Evolutionary conservation across 2,888 invertebrate species (phyloP), one percentile per base, ranked within the genome.

Genomic region (Sinohyriopsis cumingii): DNA sequence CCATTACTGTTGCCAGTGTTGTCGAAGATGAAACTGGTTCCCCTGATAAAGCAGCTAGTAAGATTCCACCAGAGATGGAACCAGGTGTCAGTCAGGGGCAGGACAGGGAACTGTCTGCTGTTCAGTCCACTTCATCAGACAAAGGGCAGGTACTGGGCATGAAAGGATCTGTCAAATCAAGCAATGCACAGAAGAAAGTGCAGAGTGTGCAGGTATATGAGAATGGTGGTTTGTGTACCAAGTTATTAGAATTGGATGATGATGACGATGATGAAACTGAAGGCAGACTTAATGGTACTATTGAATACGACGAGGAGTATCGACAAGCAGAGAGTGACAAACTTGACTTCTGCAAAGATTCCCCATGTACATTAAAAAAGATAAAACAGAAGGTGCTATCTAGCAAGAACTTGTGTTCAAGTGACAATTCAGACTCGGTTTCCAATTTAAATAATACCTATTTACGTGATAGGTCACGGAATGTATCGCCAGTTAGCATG

Each of bases 1-100:
- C 94, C 9, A 92, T 95, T 56, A 93, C 95, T 93, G 93, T 95
- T 62, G 95, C 95, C 0, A 93, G 55, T 7, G 65, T 55, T 45
- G 63, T 55, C 20, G n/a, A 54, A 3, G 60, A 28, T 5, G 73
- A 59, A n/a, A 66, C 65, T 61, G 67, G 20, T 22, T 56, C 67
- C 18, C 9, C 53, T 45, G 3, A 45, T 15, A 45, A 15, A 3
- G 45, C 15, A 45, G 45, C 45, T 45, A 0, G 45, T 15, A 45
- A 1, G 12, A 45, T 45, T 45, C 45, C 9, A 45, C 45, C 3
- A 45, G 45, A 45, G 12, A 45, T 45, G 12, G 45, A 45, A 45
- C 15, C 45, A 15, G 45, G 45, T 45, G 15, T 45, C 45, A 45
- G 45, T 45, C 45, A 45, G 45, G 45, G 45, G 45, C 9, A 45